Base-by-base conservation (phyloP, 2,888 invertebrate species). In the Pristionchus exspectatus region DNA sequence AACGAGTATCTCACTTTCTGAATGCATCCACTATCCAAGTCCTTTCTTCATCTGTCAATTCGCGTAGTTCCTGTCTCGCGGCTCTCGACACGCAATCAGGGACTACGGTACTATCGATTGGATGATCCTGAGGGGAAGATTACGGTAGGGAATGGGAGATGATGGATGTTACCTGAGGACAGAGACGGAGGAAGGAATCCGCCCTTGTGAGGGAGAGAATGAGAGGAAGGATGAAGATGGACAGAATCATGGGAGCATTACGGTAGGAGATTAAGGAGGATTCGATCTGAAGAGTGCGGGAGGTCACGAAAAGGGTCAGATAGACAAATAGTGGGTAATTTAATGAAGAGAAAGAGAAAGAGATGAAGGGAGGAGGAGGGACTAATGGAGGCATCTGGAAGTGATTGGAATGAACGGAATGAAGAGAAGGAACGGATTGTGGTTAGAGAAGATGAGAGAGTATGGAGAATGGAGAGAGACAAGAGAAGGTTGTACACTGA, bases 21-120 rank as follows among this genome's bases (percentile, higher is more conserved):
- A 88, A 88, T 30, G 74, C 72, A 24, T 88, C 88, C 14, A 77
- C 77, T 21, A 88, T 56, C 38, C 50, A 74, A 4, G 88, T 77
- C 33, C 88, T 54, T 21, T 88, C 88, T 30, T 88, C 88, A 50
- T 88, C 88, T 9, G 74, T 88, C 16, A 88, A 56, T 33, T 88
- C 88, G 10, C 88, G 33, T 2, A 88, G 7, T 27, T 88, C 88
- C 33, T 77, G 72, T 77, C 88, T 44, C 5, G 50, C 9, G 27
- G 38, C 16, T 77, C 77, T 72, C 56, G 56, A 27, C 14, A 88
- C 88, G 74, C 88, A 88, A 16, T 72, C 74, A 30, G 88, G 74
- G 56, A 77, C 30, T 33, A 88, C 30, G 63, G 86, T 44, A 86
- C 2, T 24, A 86, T 86, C 66, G 66, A 50, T 44, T 38, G n/a